These are phyloP conservation scores for Karalla daura DNA, from an alignment of 2,797 vertebrate genomes.

Conservation along the genomic window DNA sequence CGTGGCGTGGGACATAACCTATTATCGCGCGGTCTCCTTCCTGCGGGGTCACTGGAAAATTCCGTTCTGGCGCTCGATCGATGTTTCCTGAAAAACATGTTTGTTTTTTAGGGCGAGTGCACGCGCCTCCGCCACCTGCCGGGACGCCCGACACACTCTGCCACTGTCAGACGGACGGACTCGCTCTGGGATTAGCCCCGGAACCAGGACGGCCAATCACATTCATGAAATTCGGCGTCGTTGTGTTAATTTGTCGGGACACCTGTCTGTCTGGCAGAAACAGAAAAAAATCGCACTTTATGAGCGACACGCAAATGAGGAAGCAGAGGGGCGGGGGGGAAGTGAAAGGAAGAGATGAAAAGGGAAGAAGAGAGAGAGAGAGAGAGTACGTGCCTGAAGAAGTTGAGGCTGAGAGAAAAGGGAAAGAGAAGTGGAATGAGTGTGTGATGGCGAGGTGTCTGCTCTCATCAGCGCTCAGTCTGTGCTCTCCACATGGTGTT, in stretches of 20 bases:
- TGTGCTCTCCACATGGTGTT: slow-evolving; percentile 63
- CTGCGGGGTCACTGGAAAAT: slow-evolving; percentile 64
- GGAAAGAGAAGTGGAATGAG: slow-evolving; percentile 33
- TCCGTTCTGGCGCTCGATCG: slow-evolving; percentile 39
- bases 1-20: neutral
- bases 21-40: slow-evolving; percentile 40
- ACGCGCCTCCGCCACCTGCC: slow-evolving; percentile 58
- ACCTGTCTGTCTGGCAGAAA: slow-evolving; percentile 16
- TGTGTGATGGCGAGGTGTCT: slow-evolving; percentile 32
- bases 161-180: slow-evolving; percentile 20
- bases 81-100: slow-evolving; percentile 78
- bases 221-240: slow-evolving; percentile 16
- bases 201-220: slow-evolving; percentile 21
- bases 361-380: slow-evolving; percentile 4
- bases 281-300: neutral
- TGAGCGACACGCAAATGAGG: slow-evolving; percentile 5
- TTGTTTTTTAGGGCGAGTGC: slow-evolving; percentile 64
- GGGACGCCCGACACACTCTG: slow-evolving; percentile 60
- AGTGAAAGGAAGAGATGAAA: neutral
- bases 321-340: slow-evolving; percentile 6
- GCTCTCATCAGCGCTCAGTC: slow-evolving; percentile 28
- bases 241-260: slow-evolving; percentile 18
- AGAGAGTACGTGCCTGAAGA: neutral
- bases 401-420: slow-evolving; percentile 12
- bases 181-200: too few species aligned